phyloP scores from a whole-genome alignment of 2,113 vertebrate species.

The Tachysurus fulvidraco region DNA sequence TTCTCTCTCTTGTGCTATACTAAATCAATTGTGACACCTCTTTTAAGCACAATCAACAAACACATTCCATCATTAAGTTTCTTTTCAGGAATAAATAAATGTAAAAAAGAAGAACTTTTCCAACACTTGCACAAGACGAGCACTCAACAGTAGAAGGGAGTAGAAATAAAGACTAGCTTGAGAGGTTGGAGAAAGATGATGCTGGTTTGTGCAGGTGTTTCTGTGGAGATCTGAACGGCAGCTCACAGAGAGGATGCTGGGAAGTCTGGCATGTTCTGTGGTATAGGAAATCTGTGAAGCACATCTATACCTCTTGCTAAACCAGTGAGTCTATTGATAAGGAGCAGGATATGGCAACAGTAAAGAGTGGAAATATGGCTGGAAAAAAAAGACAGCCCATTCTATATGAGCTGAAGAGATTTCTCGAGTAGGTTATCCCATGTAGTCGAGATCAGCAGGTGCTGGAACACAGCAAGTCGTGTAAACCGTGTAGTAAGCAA shows the following conservation, averaged over 20 bases:
- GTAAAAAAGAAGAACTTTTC: slow-evolving; percentile 19
- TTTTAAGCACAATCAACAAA: background rate
- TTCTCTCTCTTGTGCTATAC: slow-evolving; percentile 51
- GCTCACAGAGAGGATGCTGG: background rate
- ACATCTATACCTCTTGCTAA: slow-evolving; percentile 8
- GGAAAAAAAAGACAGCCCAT: slow-evolving; percentile 16
- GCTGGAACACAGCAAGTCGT: slow-evolving; percentile 16
- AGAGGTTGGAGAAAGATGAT: slow-evolving; percentile 7
- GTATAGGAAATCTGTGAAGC: slow-evolving; percentile 9
- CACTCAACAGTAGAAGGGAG: slow-evolving; percentile 41
- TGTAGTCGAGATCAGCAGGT: slow-evolving; percentile 21
- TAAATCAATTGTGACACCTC: slow-evolving; percentile 32
- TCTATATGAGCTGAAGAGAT: slow-evolving; percentile 14
- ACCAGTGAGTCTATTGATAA: slow-evolving; percentile 16
- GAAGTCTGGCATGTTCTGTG: background rate
- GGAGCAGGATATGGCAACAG: background rate
- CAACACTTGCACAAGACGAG: slow-evolving; percentile 54
- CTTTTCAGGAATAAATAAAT: slow-evolving; percentile 28
- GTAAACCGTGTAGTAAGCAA: slow-evolving; percentile 23
- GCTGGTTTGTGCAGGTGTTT: background rate
- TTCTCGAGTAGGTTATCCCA: slow-evolving; percentile 11
- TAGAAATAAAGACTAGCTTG: slow-evolving; percentile 10
- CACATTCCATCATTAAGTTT: slow-evolving; percentile 20
- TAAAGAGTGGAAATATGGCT: slow-evolving; percentile 8
- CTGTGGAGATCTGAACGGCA: slow-evolving; percentile 1